Evolutionary conservation across 2,888 invertebrate genomes (phyloP), one percentile per base, ranked within the genome.

Genomic region (Parnassius orleans): DNA sequence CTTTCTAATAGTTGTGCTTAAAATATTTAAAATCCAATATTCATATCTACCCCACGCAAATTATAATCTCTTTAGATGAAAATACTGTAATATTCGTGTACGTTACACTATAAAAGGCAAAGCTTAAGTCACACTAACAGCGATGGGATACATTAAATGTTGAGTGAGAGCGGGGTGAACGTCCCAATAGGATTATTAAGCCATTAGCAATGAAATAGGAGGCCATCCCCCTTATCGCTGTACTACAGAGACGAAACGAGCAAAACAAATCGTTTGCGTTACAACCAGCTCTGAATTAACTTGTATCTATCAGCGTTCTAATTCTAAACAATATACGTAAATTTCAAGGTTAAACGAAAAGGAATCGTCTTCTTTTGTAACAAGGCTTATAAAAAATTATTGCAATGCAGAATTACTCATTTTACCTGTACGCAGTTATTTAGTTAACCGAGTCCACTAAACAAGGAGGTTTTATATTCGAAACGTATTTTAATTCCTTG

Each of bases 201-300:
- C 83, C 78, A 85, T 87, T 86, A 86, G 72, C 77, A 78, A 82
- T 84, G 84, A 85, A 86, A 86, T 85, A 83, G 82, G 75, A 76
- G 73, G 64, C 69, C 66, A 65, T 63, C 63, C 11, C 67, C 72
- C 79, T 83, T 86, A 85, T 87, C 86, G 80, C 69, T 58, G 63
- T 66, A 67, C 70, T 71, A 75, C 80, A 78, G 80, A 72, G 77
- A 71, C 65, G 74, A 74, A 77, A 81, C 82, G 80, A 84, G 81
- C 80, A 77, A 81, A 82, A 84, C 80, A 85, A 85, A 86, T 84
- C 78, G 77, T 72, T 69, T 69, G 61, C 70, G 65, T 73, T 71
- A 70, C 73, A 53, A 50, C 51, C 56, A 24, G 65, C 64, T 42
- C 65, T 61, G 12, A 64, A 69, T 70, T 67, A 69, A 69, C 61